Percentiles rank a stretch among this genome's conserved stretches.
phyloP scores from a whole-genome alignment of 2,888 invertebrate genomes.

The Lepas anatifera region DNA sequence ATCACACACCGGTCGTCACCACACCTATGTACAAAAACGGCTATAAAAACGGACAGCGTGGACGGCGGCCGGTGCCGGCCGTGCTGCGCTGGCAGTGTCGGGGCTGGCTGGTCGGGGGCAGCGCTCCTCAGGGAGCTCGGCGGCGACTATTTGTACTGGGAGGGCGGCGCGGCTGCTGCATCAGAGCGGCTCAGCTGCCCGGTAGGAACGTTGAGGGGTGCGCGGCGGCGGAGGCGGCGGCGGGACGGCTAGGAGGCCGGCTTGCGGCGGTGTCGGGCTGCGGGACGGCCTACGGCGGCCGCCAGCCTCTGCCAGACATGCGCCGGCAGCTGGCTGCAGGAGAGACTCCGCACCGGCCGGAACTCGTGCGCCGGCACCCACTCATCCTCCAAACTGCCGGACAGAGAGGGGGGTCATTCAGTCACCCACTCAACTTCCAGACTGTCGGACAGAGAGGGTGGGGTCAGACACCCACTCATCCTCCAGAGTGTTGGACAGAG shows the following conservation, averaged over 20 bases:
- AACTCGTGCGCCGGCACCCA: not conserved
- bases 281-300: slow-evolving; percentile 75
- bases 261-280: slow-evolving; percentile 39
- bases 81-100: slow-evolving; percentile 46
- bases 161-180: not conserved
- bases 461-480: slow-evolving; percentile 16
- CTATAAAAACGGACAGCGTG: slow-evolving; percentile 94
- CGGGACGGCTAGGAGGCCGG: slow-evolving; percentile 56
- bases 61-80: slow-evolving; percentile 70
- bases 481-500: not conserved
- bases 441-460: too few species aligned
- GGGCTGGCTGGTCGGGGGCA: not conserved
- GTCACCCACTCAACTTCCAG: not conserved
- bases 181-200: slow-evolving; percentile 52
- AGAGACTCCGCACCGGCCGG: not conserved
- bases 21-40: slow-evolving; percentile 97
- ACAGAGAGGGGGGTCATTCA: slow-evolving; percentile 71
- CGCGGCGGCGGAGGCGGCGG: slow-evolving; percentile 55
- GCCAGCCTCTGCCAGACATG: slow-evolving; percentile 94
- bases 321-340: slow-evolving; percentile 73
- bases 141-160: not conserved
- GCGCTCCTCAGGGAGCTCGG: too few species aligned
- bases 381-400: slow-evolving; percentile 78
- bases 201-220: slow-evolving; percentile 63
- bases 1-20: too few species aligned